Conservation (phyloP, 2,888 invertebrate genomes). For the Seladonia tumulorum region DNA sequence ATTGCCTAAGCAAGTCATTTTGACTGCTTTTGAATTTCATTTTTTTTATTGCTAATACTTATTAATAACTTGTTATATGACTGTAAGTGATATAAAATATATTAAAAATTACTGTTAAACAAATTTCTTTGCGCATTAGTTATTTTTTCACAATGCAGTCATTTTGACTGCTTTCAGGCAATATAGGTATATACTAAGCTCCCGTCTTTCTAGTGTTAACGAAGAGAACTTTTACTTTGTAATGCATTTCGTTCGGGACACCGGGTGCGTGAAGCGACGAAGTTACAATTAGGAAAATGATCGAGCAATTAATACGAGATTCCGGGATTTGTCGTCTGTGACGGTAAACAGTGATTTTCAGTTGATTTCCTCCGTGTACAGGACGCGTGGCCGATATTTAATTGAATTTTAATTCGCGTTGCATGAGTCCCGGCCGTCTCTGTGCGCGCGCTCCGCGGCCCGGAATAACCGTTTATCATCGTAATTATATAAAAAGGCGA, state of each 20-base stretch:
- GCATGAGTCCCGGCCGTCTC: neutral
- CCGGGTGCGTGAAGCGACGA: neutral
- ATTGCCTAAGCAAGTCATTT: too few species aligned
- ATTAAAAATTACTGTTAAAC: too few species aligned
- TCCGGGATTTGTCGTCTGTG: neutral
- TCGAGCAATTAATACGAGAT: neutral
- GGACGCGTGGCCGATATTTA: neutral
- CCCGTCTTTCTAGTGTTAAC: too few species aligned
- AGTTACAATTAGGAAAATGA: neutral
- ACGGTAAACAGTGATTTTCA: neutral
- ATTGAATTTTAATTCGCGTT: neutral
- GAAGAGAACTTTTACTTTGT: neutral
- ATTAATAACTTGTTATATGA: too few species aligned
- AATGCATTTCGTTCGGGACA: neutral
- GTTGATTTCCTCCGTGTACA: neutral
- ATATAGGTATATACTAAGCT: too few species aligned
- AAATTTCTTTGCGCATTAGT: too few species aligned
- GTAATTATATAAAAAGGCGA: neutral
- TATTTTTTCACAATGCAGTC: too few species aligned
- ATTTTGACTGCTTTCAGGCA: too few species aligned
- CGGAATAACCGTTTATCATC: neutral
- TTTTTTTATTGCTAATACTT: too few species aligned
- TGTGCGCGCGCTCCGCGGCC: neutral
- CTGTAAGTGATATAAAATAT: too few species aligned
- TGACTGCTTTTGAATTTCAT: too few species aligned